phyloP scores from a whole-genome alignment of 2,113 vertebrate genomes.

The human region DNA sequence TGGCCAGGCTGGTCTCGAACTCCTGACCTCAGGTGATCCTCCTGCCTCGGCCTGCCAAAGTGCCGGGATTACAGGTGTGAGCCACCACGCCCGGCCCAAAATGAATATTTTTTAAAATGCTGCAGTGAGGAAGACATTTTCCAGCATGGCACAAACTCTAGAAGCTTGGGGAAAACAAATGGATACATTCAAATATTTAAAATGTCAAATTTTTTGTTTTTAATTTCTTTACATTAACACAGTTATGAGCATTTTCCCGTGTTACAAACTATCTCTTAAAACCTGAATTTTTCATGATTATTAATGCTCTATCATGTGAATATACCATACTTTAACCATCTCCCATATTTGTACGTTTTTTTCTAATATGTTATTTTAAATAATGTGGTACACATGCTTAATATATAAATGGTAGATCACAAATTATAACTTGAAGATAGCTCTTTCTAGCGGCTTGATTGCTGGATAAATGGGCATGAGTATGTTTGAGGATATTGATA shows the following conservation, averaged over 20 bases:
- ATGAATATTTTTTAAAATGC: neutral
- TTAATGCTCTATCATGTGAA: neutral
- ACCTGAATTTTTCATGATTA: neutral
- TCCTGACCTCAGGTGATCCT: too few relatives aligned
- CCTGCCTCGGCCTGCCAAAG: too few relatives aligned
- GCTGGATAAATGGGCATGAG: neutral
- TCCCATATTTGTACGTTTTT: neutral
- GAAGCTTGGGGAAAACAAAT: neutral
- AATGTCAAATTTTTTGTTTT: neutral
- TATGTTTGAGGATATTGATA: neutral
- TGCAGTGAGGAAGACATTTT: neutral
- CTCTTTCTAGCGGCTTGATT: neutral
- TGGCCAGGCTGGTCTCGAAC: too few relatives aligned
- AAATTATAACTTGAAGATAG: neutral
- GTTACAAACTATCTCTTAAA: constrained; percentile 5
- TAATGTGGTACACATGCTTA: neutral
- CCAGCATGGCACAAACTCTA: neutral
- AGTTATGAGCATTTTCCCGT: neutral
- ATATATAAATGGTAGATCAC: neutral
- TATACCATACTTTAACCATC: neutral
- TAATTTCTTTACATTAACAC: neutral
- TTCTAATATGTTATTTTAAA: neutral
- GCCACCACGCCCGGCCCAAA: neutral
- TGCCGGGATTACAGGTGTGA: too few relatives aligned
- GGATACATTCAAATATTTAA: neutral